A percentile compares a stretch with the other conserved stretches of the same genome.
Evolutionary conservation across 2,888 invertebrate genomes (phyloP).

Genomic region (Strigamia maritima): DNA sequence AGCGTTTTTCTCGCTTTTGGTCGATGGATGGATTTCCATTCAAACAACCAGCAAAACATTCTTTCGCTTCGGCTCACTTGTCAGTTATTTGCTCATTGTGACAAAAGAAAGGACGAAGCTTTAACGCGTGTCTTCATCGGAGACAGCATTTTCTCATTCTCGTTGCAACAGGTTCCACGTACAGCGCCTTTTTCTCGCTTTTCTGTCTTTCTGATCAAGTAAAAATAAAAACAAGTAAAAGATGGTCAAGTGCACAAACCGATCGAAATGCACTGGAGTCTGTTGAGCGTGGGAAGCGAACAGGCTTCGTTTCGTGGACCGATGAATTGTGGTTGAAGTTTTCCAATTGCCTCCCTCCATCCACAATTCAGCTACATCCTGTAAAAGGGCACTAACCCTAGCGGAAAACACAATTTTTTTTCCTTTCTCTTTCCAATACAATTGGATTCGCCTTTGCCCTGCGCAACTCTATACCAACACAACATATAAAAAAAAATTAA

Average conservation of each 20-base stretch:
- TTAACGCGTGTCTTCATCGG: not conserved
- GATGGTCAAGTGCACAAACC: constrained; percentile 3
- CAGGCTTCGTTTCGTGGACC: not conserved
- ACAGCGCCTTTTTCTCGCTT: not conserved
- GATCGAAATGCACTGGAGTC: constrained; percentile 4
- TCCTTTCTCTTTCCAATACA: not conserved
- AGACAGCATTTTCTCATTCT: not conserved
- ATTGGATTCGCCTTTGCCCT: not conserved
- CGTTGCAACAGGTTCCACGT: not conserved
- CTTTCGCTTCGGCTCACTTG: not conserved
- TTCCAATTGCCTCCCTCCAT: not conserved
- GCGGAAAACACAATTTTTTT: not conserved
- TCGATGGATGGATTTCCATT: constrained; percentile 4
- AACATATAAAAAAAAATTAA: not conserved
- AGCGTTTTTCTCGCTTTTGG: not conserved
- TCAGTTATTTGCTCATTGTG: not conserved
- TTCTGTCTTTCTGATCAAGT: not conserved
- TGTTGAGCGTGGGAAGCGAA: not conserved
- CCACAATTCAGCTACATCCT: not conserved
- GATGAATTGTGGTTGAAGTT: not conserved
- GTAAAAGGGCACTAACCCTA: not conserved
- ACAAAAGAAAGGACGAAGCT: not conserved
- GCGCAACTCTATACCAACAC: not conserved
- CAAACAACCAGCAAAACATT: not conserved
- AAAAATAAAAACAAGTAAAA: not conserved